These are phyloP conservation scores for Epizoanthus stellaris DNA, from an alignment of 92 coral and sea anemone species.

Conservation along the genomic window DNA sequence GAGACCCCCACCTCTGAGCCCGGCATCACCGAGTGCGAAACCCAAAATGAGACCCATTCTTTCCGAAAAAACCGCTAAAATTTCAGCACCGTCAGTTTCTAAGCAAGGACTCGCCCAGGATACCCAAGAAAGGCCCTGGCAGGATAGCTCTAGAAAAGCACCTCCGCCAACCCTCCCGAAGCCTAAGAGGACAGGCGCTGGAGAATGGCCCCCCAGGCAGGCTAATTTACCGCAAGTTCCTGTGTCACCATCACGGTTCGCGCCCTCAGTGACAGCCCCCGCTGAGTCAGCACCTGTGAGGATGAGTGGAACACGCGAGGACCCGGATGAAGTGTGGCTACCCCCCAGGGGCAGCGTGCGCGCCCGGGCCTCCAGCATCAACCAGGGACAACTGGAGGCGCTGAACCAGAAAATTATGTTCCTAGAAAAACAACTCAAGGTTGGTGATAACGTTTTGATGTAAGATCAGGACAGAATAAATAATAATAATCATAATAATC, in stretches of 20 bases:
- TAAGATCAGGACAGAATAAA: no score
- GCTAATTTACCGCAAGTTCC: conserved; percentile 13
- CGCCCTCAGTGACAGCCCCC: background rate
- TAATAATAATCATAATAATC: no score
- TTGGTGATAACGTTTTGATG: conserved; percentile 22
- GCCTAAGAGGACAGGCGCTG: conserved; percentile 58
- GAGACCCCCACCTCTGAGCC: conserved; percentile 37
- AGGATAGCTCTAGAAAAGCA: conserved; percentile 48
- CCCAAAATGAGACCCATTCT: conserved; percentile 20
- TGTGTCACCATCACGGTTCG: conserved; percentile 1
- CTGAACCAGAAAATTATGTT: conserved; percentile 86
- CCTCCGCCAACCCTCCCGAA: conserved; percentile 83
- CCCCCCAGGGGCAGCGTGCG: conserved; percentile 93
- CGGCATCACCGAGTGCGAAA: background rate
- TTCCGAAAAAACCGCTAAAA: conserved; percentile 19
- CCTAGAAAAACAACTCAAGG: conserved; percentile 95
- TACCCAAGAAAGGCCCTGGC: conserved; percentile 14
- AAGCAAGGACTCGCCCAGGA: background rate
- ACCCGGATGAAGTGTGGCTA: conserved; percentile 55
- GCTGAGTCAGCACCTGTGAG: conserved; percentile 9
- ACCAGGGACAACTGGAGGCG: conserved; percentile 90
- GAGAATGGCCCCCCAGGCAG: conserved; percentile 44
- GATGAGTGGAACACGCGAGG: conserved; percentile 48
- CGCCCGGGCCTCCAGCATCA: conserved; percentile 85
- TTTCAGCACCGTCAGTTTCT: conserved; percentile 5